Evolutionary conservation across 2,113 vertebrate species (phyloP).

Genomic region (Procavia capensis): DNA sequence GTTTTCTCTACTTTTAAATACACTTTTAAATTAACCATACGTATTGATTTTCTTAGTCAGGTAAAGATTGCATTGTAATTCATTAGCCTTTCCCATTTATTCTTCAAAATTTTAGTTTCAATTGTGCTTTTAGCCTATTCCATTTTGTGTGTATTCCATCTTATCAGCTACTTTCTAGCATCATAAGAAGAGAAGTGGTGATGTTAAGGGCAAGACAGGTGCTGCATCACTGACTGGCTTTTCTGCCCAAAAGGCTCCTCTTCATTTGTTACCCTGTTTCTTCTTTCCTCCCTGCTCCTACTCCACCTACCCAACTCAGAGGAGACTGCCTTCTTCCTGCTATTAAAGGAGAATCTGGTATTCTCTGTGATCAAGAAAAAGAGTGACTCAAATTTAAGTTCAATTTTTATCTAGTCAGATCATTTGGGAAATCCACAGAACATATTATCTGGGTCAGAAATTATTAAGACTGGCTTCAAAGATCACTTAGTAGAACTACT

Average conservation of each 20-base stretch:
- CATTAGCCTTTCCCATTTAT: neutral
- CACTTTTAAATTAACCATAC: neutral
- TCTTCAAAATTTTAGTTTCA: neutral
- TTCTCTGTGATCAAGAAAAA: neutral
- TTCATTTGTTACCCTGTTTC: neutral
- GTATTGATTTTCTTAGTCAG: slow-evolving; percentile 43
- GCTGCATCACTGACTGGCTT: neutral
- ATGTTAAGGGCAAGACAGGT: neutral
- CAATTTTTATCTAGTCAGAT: slow-evolving; percentile 5
- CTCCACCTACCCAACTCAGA: neutral
- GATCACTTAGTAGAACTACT: neutral
- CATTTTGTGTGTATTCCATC: neutral
- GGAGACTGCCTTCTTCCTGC: neutral
- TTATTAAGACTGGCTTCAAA: slow-evolving; percentile 49
- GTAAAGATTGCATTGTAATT: slow-evolving; percentile 33
- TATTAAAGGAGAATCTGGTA: neutral
- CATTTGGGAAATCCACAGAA: slow-evolving; percentile 16
- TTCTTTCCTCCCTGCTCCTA: neutral
- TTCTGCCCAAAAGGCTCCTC: neutral
- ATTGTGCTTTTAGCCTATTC: neutral
- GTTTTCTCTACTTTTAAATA: slow-evolving; percentile 24
- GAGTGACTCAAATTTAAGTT: slow-evolving; percentile 12
- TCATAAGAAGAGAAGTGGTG: neutral
- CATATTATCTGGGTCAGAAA: slow-evolving; percentile 1
- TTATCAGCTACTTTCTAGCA: neutral